phyloP scores from a whole-genome alignment of 2,888 invertebrate species.

The Eurytoma californica region DNA sequence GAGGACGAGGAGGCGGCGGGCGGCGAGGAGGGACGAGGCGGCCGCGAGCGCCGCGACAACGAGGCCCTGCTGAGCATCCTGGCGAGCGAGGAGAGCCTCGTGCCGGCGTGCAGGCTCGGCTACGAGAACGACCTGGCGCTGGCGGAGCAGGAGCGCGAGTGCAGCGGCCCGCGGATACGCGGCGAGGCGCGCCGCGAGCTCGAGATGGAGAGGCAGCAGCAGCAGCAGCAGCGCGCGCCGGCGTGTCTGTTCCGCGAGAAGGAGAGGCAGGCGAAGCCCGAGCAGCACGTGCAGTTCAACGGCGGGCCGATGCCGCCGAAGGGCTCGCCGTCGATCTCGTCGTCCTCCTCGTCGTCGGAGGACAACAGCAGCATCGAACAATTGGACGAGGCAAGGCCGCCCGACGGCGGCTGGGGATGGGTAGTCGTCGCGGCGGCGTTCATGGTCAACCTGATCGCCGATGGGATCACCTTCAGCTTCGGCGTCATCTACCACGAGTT shows the following conservation, averaged over 20 bases:
- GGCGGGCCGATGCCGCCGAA: slow-evolving; percentile 55
- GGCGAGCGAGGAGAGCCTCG: slow-evolving; percentile 52
- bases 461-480: slow-evolving; percentile 94
- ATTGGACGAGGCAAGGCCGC: slow-evolving; percentile 83
- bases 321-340: slow-evolving; percentile 69
- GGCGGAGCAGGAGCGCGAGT: slow-evolving; percentile 42
- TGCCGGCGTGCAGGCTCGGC: slow-evolving; percentile 47
- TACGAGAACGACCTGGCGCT: slow-evolving; percentile 58
- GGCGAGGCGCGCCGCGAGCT: slow-evolving; percentile 65
- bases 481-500: slow-evolving; percentile 93
- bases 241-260: slow-evolving; percentile 59
- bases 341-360: slow-evolving; percentile 77
- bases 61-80: slow-evolving; percentile 56
- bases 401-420: slow-evolving; percentile 96
- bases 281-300: slow-evolving; percentile 71
- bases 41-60: slow-evolving; percentile 15
- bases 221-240: slow-evolving; percentile 55
- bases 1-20: background rate
- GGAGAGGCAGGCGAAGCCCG: slow-evolving; percentile 59
- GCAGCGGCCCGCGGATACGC: slow-evolving; percentile 59
- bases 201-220: slow-evolving; percentile 56
- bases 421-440: slow-evolving; percentile 92
- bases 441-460: slow-evolving; percentile 92
- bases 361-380: slow-evolving; percentile 80
- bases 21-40: slow-evolving; percentile 42